Evolutionary conservation across 1,140 invertebrate species (phyloP).

Genomic region (Riptortus pedestris): DNA sequence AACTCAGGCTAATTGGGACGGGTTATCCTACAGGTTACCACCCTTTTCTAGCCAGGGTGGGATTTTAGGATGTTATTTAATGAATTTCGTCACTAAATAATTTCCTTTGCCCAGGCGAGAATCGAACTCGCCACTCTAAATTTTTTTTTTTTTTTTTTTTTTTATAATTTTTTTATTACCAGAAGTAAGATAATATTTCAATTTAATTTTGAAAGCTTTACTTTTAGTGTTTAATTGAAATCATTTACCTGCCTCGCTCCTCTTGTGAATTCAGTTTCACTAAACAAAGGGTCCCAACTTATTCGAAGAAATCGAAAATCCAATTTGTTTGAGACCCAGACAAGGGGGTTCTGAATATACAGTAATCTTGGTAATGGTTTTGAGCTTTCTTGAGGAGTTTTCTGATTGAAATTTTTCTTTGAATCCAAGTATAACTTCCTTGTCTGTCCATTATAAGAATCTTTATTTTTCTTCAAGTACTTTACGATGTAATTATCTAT

Average conservation of each 20-base stretch:
- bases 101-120: no score
- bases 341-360: slow-evolving; percentile 30
- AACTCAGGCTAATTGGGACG: no score
- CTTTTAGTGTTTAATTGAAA: no score
- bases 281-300: slow-evolving; percentile 26
- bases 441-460: not conserved
- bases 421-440: not conserved
- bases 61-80: no score
- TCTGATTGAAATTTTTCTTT: not conserved
- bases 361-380: slow-evolving; percentile 22
- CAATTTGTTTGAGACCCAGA: slow-evolving; percentile 29
- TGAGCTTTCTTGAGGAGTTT: not conserved
- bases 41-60: no score
- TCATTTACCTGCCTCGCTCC: slow-evolving; percentile 27
- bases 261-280: slow-evolving; percentile 28
- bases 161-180: no score
- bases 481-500: not conserved
- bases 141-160: no score
- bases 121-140: no score
- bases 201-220: no score
- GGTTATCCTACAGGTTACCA: no score
- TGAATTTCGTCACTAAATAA: no score
- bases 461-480: not conserved
- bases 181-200: no score
- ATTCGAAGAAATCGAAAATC: slow-evolving; percentile 27